Conservation (phyloP, 1,140 invertebrate genomes). For the Drosophila nasuta region DNA sequence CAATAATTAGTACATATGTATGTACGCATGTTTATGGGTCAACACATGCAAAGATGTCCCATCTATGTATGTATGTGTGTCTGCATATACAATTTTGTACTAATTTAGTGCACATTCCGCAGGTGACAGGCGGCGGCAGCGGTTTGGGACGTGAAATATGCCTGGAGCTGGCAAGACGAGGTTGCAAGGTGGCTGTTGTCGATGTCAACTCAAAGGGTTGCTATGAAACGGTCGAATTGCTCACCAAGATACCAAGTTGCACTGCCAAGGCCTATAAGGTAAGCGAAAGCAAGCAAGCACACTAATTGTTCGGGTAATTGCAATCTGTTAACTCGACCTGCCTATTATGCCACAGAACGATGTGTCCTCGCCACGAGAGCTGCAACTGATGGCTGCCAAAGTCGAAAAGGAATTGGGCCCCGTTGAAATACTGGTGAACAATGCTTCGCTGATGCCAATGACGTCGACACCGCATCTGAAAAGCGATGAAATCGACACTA, state of each 20-base stretch:
- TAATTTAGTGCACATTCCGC: conserved; percentile 19
- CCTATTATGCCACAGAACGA: conserved; percentile 63
- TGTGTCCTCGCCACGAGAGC: conserved; percentile 75
- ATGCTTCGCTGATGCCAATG: conserved; percentile 83
- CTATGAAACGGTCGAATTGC: conserved; percentile 74
- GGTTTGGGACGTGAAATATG: conserved; percentile 82
- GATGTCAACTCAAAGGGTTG: conserved; percentile 83
- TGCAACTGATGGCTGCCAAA: conserved; percentile 77
- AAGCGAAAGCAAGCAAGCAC: background rate
- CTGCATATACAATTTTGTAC: background rate
- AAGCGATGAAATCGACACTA: conserved; percentile 77
- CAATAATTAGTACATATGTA: conserved; percentile 50
- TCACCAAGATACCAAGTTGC: conserved; percentile 64
- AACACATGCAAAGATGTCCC: conserved; percentile 4
- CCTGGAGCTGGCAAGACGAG: conserved; percentile 70
- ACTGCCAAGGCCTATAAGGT: conserved; percentile 83
- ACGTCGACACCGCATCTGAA: conserved; percentile 74
- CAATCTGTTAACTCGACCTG: background rate
- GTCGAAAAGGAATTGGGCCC: conserved; percentile 82
- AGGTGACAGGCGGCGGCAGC: conserved; percentile 83
- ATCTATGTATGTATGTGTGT: conserved; percentile 1
- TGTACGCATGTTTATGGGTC: conserved; percentile 4
- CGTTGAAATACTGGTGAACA: conserved; percentile 82
- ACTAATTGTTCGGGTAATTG: background rate
- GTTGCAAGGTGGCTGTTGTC: conserved; percentile 81